Evolutionary conservation across 37 sponge, comb jelly and placozoan species (phyloP), one percentile per base, ranked within the genome.

Genomic region (Halisarca cf. caerulea): DNA sequence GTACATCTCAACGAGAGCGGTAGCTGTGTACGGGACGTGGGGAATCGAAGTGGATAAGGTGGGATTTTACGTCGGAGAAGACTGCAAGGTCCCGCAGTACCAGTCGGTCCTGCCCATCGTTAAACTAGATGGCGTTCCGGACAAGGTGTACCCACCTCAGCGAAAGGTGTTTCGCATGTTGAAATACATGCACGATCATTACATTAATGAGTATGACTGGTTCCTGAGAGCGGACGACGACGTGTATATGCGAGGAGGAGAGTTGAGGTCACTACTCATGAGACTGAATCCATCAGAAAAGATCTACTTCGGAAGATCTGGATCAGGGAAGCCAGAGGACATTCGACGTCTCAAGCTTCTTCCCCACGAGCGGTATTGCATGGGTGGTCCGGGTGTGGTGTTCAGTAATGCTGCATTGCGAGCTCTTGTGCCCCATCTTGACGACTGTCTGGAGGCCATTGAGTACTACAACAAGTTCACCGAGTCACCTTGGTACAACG

Each of bases 21-120:
- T 57, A 24, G 84, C 93, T 3, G 70, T 92, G 28, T 83, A 86
- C 75, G 87, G 85, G 2, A 92, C 93, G 0, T 92, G 93, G 93
- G 90, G 86, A 0, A 47, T 34, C 14, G 91, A 92, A 8, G 66
- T 89, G 72, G 53, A 80, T 32, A 89, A 89, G 66, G 23, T 92
- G 2, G 43, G 33, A 54, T 83, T 92, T 66, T 92, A 80, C 62
- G 86, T 89, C 0, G 91, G 88, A 0, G 87, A 78, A 28, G 93
- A 86, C 80, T 90, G 90, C 47, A 69, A 80, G 44, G 58, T 82
- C 14, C 54, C 77, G 23, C 14, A 79, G 17, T 30, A 78, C 9
- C 37, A 71, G 35, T 30, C 74, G 3, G 54, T 79, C 38, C 84
- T 92, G 4, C 90, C 93, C 15, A 79, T 89, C 42, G 60, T 89